phyloP scores from a whole-genome alignment of 2,888 invertebrate genomes.

The Dorcus parallelipipedus region DNA sequence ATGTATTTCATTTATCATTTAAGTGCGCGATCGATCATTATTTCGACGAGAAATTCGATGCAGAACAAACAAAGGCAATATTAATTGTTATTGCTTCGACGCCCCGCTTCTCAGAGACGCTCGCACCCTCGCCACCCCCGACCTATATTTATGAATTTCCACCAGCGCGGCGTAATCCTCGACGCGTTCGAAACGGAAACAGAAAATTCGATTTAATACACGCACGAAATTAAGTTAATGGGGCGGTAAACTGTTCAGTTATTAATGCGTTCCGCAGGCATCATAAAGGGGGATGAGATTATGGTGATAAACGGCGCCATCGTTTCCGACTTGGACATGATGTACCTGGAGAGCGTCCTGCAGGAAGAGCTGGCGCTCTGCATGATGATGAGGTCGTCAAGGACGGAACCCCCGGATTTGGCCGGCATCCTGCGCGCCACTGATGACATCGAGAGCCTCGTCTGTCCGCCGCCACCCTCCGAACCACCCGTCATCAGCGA shows the following conservation, averaged over 20 bases:
- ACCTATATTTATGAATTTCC: no score
- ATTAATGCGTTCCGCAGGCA: slow-evolving; percentile 60
- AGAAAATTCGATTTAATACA: no score
- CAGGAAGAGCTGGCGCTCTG: slow-evolving; percentile 92
- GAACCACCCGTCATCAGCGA: slow-evolving; percentile 92
- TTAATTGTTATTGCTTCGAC: no score
- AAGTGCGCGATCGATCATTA: no score
- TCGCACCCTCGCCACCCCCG: background rate
- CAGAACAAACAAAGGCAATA: no score
- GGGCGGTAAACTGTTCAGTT: no score
- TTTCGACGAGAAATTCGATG: no score
- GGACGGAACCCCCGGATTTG: slow-evolving; percentile 76
- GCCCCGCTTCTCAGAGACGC: background rate
- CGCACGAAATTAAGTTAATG: no score
- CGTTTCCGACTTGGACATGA: slow-evolving; percentile 98
- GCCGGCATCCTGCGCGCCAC: slow-evolving; percentile 72
- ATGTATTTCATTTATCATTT: no score
- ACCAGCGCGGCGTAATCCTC: no score
- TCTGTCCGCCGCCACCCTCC: slow-evolving; percentile 93
- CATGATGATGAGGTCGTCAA: slow-evolving; percentile 94
- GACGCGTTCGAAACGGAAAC: no score
- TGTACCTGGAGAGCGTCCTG: slow-evolving; percentile 95
- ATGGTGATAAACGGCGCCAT: slow-evolving; percentile 98
- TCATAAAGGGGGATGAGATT: slow-evolving; percentile 97
- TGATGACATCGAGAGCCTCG: slow-evolving; percentile 93